Percentiles rank a stretch among this genome's conserved stretches.
Evolutionary conservation across 2,888 invertebrate species (phyloP).

Genomic region (Diachrysia chrysitis): DNA sequence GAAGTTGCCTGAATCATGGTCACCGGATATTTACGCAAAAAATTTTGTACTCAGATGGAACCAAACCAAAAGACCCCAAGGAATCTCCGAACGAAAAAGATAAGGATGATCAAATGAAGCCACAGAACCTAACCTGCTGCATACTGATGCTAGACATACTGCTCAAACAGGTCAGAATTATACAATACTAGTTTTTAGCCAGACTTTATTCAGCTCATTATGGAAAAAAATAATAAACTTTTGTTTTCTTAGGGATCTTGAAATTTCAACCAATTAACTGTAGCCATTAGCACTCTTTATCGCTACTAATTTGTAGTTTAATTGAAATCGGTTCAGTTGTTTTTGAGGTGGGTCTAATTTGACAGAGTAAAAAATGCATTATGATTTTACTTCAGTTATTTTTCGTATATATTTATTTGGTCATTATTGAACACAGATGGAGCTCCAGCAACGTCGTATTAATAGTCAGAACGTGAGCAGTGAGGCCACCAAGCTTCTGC

Average conservation of each 20-base stretch:
- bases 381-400: no score
- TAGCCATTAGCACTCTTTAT: no score
- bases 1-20: no score
- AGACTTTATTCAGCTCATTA: no score
- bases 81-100: conserved; percentile 74
- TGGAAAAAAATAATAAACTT: no score
- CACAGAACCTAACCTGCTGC: conserved; percentile 97
- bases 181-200: background rate
- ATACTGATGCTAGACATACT: conserved; percentile 98
- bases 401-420: no score
- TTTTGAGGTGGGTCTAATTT: no score
- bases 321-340: no score
- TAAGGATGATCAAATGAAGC: conserved; percentile 89
- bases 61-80: conserved; percentile 68
- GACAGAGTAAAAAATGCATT: no score
- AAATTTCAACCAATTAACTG: no score
- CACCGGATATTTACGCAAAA: background rate
- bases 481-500: conserved; percentile 80
- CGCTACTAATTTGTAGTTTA: no score
- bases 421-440: conserved; percentile 69
- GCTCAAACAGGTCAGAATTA: conserved; percentile 94
- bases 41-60: conserved; percentile 61
- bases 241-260: no score
- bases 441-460: conserved; percentile 81
- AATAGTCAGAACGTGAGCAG: conserved; percentile 83